Evolutionary conservation across 2,888 invertebrate genomes (phyloP), one percentile per base, ranked within the genome.

Genomic region (Eurois occulta): DNA sequence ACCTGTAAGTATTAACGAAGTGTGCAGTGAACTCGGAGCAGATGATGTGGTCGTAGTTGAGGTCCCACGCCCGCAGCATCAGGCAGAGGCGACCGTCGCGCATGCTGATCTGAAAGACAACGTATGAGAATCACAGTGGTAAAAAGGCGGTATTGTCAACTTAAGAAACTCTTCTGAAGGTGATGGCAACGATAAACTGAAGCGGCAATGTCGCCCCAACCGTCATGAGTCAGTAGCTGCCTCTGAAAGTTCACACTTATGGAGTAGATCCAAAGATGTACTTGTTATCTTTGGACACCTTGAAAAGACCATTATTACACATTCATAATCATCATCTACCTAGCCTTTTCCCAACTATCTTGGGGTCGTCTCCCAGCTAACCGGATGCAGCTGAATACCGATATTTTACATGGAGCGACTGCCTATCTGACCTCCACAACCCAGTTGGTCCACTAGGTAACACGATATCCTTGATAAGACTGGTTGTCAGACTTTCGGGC

Each of bases 61-160:
- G 97, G 95, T 99, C 99, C 91, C 98, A 98, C 0, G 98, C 98
- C 2, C 99, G 96, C 90, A 99, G 97, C 95, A 98, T 97, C 81
- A 99, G 96, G 91, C 98, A 98, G 35, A 99, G 95, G 35, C 97
- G 97, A 0, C 98, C 98, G 92, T 99, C 98, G 8, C 99, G 97
- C 94, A 98, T 97, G 91, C 98, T 98, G 81, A 99, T 97, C 98
- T 98, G 92, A 58, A 92, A 78, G 35, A 18, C 55, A 16, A n/a
- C 11, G 8, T 13, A 13, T 52, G 18, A n/a, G 0, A 24, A 21
- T 41, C 3, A n/a, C 21, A 35, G 13, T 5, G n/a, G 55, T n/a
- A 13, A 13, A 35, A 10, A 18, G 11, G 24, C 1, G 21, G 21
- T 13, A 5, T 6, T 21, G n/a, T 41, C 41, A 24, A 16, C 10